Conservation (phyloP, 1,140 invertebrate genomes). For the Sipha flava region DNA sequence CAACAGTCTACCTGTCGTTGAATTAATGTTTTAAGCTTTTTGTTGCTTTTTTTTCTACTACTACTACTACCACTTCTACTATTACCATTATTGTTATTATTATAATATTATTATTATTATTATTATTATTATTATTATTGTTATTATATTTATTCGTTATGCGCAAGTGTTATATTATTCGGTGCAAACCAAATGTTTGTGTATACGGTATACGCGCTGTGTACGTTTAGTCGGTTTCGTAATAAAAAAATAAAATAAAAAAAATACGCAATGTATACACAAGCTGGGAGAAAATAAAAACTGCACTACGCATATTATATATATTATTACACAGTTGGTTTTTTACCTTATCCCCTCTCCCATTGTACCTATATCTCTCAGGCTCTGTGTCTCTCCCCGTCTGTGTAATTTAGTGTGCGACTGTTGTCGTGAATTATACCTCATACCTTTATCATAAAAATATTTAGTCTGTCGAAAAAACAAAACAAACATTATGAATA, state of each 20-base stretch:
- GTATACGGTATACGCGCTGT: background rate
- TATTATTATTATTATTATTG: too few species aligned
- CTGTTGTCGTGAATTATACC: background rate
- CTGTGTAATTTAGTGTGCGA: background rate
- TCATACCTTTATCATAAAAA: background rate
- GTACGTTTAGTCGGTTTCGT: background rate
- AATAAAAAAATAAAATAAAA: background rate
- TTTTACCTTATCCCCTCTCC: background rate
- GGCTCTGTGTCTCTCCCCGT: too few species aligned
- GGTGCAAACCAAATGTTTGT: background rate
- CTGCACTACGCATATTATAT: background rate
- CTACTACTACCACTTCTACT: background rate
- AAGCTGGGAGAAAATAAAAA: conserved; percentile 19
- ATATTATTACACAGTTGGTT: conserved; percentile 28
- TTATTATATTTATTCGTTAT: background rate
- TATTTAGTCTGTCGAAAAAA: background rate
- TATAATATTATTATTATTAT: background rate
- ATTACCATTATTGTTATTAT: background rate
- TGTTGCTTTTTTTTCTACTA: background rate
- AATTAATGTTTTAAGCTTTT: conserved; percentile 14
- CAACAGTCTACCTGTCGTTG: background rate
- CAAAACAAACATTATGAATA: background rate
- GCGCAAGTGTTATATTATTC: background rate
- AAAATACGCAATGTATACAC: background rate
- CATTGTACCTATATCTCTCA: background rate